Conservation (phyloP, 2,113 vertebrate genomes). For the Periophthalmus modestus region DNA sequence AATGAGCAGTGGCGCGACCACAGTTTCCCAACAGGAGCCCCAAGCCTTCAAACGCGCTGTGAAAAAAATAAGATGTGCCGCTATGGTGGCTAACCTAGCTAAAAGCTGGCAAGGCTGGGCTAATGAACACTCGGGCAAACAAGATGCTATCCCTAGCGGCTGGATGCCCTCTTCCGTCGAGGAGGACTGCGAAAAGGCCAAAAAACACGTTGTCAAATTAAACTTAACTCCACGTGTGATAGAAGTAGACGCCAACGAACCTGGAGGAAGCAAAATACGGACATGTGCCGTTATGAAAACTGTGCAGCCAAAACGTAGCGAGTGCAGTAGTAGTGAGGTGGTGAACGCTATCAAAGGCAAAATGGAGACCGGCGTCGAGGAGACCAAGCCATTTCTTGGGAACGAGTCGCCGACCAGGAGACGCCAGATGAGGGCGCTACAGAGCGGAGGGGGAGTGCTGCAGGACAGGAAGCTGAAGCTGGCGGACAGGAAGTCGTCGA, state of each 20-base stretch:
- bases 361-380: slow-evolving; percentile 67
- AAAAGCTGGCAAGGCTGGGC: slow-evolving; percentile 82
- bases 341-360: slow-evolving; percentile 66
- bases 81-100: slow-evolving; percentile 71
- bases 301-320: slow-evolving; percentile 54
- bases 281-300: slow-evolving; percentile 57
- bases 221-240: slow-evolving; percentile 48
- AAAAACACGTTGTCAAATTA: slow-evolving; percentile 47
- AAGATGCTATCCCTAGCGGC: slow-evolving; percentile 72
- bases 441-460: slow-evolving; percentile 44
- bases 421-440: slow-evolving; percentile 65
- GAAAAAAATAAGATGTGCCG: slow-evolving; percentile 72
- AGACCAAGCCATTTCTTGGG: slow-evolving; percentile 63
- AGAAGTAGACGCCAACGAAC: not conserved
- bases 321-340: slow-evolving; percentile 54
- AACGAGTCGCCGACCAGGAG: slow-evolving; percentile 75
- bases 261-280: slow-evolving; percentile 50
- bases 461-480: slow-evolving; percentile 60
- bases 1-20: slow-evolving; percentile 55
- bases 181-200: slow-evolving; percentile 39
- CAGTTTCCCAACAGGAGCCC: slow-evolving; percentile 38
- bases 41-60: slow-evolving; percentile 63
- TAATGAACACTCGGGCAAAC: slow-evolving; percentile 57
- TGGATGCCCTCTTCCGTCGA: slow-evolving; percentile 73
- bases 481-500: slow-evolving; percentile 60